phyloP scores from a whole-genome alignment of 2,888 invertebrate species.

The Argynnis bischoffii region DNA sequence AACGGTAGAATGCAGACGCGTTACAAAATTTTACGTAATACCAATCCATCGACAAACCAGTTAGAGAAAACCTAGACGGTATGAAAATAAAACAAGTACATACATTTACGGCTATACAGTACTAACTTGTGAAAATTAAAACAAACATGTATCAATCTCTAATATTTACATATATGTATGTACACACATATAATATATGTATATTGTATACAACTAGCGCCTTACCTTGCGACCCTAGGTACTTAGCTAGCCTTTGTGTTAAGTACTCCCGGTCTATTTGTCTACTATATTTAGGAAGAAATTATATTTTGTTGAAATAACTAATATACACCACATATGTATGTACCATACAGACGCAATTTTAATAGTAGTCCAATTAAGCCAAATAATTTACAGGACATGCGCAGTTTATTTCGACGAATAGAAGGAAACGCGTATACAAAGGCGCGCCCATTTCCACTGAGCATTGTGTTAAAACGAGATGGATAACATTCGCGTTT shows the following conservation, averaged over 20 bases:
- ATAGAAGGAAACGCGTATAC: slow-evolving; percentile 72
- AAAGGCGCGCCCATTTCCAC: slow-evolving; percentile 60
- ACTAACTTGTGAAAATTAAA: slow-evolving; percentile 37
- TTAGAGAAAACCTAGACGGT: slow-evolving; percentile 48
- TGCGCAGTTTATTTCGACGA: slow-evolving; percentile 65
- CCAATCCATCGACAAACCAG: slow-evolving; percentile 46
- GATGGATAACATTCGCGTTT: slow-evolving; percentile 51
- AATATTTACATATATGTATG: slow-evolving; percentile 31
- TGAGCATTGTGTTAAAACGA: slow-evolving; percentile 62
- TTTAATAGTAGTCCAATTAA: slow-evolving; percentile 1
- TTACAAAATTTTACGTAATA: slow-evolving; percentile 52
- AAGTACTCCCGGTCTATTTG: too few relatives aligned
- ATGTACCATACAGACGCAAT: too few relatives aligned
- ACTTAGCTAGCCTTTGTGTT: too few relatives aligned
- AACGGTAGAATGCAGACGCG: slow-evolving; percentile 51
- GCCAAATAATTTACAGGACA: slow-evolving; percentile 45
- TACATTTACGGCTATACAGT: slow-evolving; percentile 36
- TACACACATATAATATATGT: neutral
- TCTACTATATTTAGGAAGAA: too few relatives aligned
- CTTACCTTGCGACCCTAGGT: neutral
- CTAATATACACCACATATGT: too few relatives aligned
- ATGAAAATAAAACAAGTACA: slow-evolving; percentile 45
- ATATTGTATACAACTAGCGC: neutral
- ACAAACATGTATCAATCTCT: slow-evolving; percentile 30
- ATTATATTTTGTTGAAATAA: too few relatives aligned